A percentile compares a stretch with the other conserved stretches of the same genome.
Conservation (phyloP, 2,888 invertebrate genomes). For the Coelopa pilipes region DNA sequence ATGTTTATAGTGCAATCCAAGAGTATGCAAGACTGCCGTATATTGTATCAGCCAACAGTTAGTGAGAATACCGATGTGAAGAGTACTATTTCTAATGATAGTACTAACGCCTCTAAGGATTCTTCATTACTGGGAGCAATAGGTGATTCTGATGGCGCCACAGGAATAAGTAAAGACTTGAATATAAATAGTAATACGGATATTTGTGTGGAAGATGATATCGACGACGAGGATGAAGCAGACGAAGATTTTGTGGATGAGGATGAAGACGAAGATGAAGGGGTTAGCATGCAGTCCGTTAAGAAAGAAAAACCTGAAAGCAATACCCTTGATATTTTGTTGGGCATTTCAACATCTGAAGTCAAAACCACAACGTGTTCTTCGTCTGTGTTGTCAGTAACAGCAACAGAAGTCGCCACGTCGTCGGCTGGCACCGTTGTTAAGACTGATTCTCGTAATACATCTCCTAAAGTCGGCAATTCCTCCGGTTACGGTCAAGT, state of each 20-base stretch:
- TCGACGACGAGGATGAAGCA: slow-evolving; percentile 27
- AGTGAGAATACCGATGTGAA: slow-evolving; percentile 55
- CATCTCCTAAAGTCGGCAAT: slow-evolving; percentile 55
- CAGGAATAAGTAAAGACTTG: slow-evolving; percentile 31
- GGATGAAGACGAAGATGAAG: slow-evolving; percentile 27
- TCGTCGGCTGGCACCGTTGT: slow-evolving; percentile 47
- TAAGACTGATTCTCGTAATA: slow-evolving; percentile 51
- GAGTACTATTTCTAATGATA: slow-evolving; percentile 51
- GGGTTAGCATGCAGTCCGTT: slow-evolving; percentile 23
- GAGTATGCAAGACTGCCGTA: slow-evolving; percentile 80
- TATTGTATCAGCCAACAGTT: slow-evolving; percentile 72
- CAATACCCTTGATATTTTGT: slow-evolving; percentile 53
- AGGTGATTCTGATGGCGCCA: neutral
- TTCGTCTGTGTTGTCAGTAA: slow-evolving; percentile 52
- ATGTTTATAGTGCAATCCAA: slow-evolving; percentile 89
- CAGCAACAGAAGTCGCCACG: slow-evolving; percentile 51
- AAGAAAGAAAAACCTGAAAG: slow-evolving; percentile 49
- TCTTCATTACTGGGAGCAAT: slow-evolving; percentile 19
- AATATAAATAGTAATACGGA: slow-evolving; percentile 30
- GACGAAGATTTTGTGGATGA: slow-evolving; percentile 29
- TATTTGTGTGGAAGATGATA: neutral
- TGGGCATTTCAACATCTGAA: slow-evolving; percentile 49
- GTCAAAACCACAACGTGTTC: slow-evolving; percentile 37
- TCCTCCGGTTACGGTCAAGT: slow-evolving; percentile 66
- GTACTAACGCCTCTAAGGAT: slow-evolving; percentile 32